Evolutionary conservation across 2,113 vertebrate genomes (phyloP), one percentile per base, ranked within the genome.

Genomic region (Chionodraco myersi): DNA sequence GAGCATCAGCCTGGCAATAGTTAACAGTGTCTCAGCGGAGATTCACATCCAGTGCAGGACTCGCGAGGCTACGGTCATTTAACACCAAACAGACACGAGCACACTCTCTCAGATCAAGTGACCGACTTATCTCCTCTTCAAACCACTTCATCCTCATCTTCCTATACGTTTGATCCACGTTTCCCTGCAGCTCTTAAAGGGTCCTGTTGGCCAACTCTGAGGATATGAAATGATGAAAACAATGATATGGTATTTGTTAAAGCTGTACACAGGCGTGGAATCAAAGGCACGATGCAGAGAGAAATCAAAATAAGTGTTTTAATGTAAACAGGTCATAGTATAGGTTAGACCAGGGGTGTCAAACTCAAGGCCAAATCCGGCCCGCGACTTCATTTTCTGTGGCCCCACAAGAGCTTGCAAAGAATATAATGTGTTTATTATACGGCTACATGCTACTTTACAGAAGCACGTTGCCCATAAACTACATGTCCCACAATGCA

Each of bases 1-100:
- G 75, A 90, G 82, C 82, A 72, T 61, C 76, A 79, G 79, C 74
- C 83, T 91, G 90, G 88, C 58, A 89, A 69, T 78, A 34, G 85
- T 92, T 93, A 86, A 82, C 70, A 12, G 49, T 41, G 65, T 89
- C 77, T 86, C 56, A 5, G 66, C 18, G 64, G 56, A 89, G 82
- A 89, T 79, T 80, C 75, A 68, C 52, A 57, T 75, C 56, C 60
- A 65, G 61, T 71, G 36, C 64, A 47, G 21, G 68, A 72, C 57
- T 47, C 18, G 6, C 12, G 51, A 47, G 58, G 71, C 77, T 57
- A 80, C 12, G 0, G 59, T 66, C 79, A 72, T 77, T 66, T 75
- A 64, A 85, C 77, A 79, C 68, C 21, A 21, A 21, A 21, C 21
- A 21, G 21, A 21, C 21, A 21, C 75, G 16, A 48, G 9, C 34